These are phyloP conservation scores for Baccha elongata DNA, from an alignment of 2,888 invertebrate species.

Conservation along the genomic window DNA sequence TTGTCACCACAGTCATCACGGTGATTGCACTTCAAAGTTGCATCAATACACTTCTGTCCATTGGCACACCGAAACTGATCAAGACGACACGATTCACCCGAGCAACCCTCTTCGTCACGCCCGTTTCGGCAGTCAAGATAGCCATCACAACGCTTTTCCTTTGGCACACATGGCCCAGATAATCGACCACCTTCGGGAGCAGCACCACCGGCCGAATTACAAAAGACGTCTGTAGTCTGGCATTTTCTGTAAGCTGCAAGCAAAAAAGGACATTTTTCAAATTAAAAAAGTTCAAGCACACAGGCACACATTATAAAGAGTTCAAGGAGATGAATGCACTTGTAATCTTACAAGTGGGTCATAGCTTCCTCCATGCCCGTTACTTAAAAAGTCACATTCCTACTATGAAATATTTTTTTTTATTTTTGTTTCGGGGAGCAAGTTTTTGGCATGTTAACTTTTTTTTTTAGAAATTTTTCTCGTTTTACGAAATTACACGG, in stretches of 20 bases:
- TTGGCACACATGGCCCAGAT: constrained; percentile 92
- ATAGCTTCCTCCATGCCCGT: constrained; percentile 10
- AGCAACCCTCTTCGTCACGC: constrained; percentile 91
- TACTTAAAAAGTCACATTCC: constrained; percentile 37
- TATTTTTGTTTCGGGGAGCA: constrained; percentile 3
- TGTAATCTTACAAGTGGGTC: constrained; percentile 50
- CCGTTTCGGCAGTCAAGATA: constrained; percentile 93
- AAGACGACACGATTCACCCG: constrained; percentile 87
- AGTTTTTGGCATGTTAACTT: constrained; percentile 52
- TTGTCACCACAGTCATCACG: constrained; percentile 95
- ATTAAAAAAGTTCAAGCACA: constrained; percentile 58
- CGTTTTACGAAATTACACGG: constrained; percentile 46
- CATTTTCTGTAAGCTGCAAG: constrained; percentile 93
- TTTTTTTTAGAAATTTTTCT: constrained; percentile 37
- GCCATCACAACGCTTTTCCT: constrained; percentile 95
- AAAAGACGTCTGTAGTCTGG: constrained; percentile 93
- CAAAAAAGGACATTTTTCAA: constrained; percentile 63
- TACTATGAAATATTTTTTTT: constrained; percentile 19
- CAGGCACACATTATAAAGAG: constrained; percentile 10
- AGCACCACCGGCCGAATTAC: constrained; percentile 86
- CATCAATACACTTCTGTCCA: constrained; percentile 91
- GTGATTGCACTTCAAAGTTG: constrained; percentile 91
- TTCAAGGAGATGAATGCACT: constrained; percentile 38
- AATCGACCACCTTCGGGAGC: constrained; percentile 82
- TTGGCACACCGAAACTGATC: constrained; percentile 94